These are phyloP conservation scores for Leptonema lineaticorne DNA, from an alignment of 1,140 invertebrate genomes.

Conservation along the genomic window DNA sequence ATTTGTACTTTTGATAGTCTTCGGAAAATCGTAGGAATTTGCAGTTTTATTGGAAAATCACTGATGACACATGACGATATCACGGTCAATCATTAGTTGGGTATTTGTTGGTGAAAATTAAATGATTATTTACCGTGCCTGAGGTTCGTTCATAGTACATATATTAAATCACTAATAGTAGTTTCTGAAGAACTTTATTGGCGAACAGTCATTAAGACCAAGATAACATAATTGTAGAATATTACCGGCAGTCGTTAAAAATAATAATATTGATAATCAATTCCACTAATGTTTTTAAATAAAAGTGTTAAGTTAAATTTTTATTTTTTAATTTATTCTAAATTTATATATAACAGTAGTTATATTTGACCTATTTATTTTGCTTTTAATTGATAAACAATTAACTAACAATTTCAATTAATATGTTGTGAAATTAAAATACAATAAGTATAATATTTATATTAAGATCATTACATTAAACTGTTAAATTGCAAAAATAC, in stretches of 20 bases:
- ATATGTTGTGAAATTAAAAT: too few relatives aligned
- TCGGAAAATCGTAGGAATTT: neutral
- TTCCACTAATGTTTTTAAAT: too few relatives aligned
- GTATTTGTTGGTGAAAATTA: neutral
- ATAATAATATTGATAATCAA: neutral
- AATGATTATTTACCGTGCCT: neutral
- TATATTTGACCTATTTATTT: too few relatives aligned
- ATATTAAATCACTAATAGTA: constrained; percentile 9
- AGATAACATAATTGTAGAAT: constrained; percentile 9
- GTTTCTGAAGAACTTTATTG: constrained; percentile 15
- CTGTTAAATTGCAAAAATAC: too few relatives aligned
- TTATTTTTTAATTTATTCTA: too few relatives aligned
- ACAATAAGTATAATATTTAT: too few relatives aligned
- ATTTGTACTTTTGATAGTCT: too few relatives aligned
- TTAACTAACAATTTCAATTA: too few relatives aligned
- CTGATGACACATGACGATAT: neutral
- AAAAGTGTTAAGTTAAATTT: too few relatives aligned
- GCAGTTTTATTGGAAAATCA: neutral
- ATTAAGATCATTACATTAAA: too few relatives aligned
- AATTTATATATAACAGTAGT: too few relatives aligned
- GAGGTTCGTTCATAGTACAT: neutral
- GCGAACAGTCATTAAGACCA: constrained; percentile 6
- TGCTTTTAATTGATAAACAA: too few relatives aligned
- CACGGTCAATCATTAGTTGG: neutral
- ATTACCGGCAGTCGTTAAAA: neutral